Conservation (phyloP, 2,888 invertebrate species). For the Tiphia femorata region DNA sequence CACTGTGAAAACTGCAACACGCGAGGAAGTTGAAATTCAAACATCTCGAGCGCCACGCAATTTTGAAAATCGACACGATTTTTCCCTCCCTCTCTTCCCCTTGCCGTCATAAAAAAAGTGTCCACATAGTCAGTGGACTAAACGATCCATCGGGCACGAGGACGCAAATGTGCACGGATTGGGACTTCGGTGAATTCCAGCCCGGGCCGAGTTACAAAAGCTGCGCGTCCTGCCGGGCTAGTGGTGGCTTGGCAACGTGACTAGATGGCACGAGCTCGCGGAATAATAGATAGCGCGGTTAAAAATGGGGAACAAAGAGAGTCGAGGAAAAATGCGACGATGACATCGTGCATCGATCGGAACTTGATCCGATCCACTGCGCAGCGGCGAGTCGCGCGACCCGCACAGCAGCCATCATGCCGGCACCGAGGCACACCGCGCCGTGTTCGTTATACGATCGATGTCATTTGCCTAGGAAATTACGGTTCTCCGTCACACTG, state of each 20-base stretch:
- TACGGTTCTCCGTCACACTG: constrained; percentile 63
- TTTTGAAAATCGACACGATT: neutral
- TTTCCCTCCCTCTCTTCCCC: too few relatives aligned
- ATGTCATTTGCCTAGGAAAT: constrained; percentile 65
- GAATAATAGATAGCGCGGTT: neutral
- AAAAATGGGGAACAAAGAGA: constrained; percentile 14
- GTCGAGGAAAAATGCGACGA: constrained; percentile 9
- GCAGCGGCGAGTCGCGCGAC: neutral
- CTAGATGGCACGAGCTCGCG: neutral
- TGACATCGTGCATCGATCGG: constrained; percentile 11
- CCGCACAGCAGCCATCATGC: too few relatives aligned
- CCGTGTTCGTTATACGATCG: constrained; percentile 60
- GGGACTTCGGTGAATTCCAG: too few relatives aligned
- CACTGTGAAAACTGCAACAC: too few relatives aligned
- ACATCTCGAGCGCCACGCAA: neutral
- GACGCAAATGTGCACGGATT: too few relatives aligned
- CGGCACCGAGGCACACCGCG: too few relatives aligned
- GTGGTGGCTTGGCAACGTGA: too few relatives aligned
- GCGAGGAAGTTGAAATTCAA: too few relatives aligned
- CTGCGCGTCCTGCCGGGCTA: too few relatives aligned
- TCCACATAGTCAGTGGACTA: neutral
- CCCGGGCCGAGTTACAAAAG: too few relatives aligned
- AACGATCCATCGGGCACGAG: constrained; percentile 4
- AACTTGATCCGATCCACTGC: constrained; percentile 12
- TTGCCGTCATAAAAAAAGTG: too few relatives aligned